Conservation (phyloP, 2,113 vertebrate genomes). For the Circaetus cinerascens region DNA sequence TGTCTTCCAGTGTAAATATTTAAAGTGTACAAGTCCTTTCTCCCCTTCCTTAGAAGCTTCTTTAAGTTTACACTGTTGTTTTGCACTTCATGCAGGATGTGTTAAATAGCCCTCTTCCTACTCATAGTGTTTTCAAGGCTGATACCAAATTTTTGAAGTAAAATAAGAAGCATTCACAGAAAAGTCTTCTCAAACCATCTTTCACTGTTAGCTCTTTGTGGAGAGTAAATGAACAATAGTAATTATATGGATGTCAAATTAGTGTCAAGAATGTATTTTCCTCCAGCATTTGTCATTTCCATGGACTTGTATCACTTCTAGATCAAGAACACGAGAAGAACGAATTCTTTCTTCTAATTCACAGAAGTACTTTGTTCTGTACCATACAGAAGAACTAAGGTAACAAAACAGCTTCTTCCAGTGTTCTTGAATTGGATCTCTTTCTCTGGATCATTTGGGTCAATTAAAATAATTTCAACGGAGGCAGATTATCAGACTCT, state of each 20-base stretch:
- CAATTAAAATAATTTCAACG: conserved; percentile 6
- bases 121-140: neutral
- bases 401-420: neutral
- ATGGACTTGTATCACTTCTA: neutral
- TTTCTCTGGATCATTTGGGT: neutral
- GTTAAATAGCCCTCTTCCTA: neutral
- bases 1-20: neutral
- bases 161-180: neutral
- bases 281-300: neutral
- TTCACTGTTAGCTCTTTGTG: neutral
- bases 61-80: neutral
- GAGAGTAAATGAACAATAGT: neutral
- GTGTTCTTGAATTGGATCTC: neutral
- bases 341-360: neutral
- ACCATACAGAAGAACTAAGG: neutral
- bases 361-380: neutral
- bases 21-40: neutral
- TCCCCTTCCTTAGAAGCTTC: neutral
- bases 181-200: neutral
- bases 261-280: neutral
- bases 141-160: neutral
- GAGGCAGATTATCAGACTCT: neutral
- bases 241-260: neutral
- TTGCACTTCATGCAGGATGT: neutral
- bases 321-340: neutral